Conservation (phyloP, 2,888 invertebrate species). For the Poecilobothrus nobilitatus region DNA sequence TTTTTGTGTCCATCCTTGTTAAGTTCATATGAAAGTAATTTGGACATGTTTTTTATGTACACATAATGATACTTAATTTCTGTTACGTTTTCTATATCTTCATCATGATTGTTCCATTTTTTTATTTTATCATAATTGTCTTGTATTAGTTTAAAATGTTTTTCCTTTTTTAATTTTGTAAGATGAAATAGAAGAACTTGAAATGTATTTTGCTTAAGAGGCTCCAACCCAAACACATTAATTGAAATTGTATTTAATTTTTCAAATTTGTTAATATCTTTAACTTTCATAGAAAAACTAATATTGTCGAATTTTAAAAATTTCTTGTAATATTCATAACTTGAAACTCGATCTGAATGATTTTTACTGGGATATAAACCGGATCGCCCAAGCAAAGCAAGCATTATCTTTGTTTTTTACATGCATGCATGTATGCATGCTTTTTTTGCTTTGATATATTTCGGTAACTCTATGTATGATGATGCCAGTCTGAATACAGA, state of each 20-base stretch:
- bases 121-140: neutral
- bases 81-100: neutral
- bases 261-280: neutral
- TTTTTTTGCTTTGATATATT: neutral
- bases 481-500: neutral
- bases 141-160: neutral
- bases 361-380: neutral
- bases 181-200: neutral
- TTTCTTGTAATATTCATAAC: neutral
- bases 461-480: constrained; percentile 7
- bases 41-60: neutral
- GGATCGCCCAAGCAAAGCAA: neutral
- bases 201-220: neutral
- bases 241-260: neutral
- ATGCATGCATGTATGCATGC: neutral
- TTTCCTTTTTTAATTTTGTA: neutral
- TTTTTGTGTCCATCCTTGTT: neutral
- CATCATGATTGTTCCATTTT: neutral
- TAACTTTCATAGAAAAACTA: neutral
- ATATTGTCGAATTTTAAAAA: neutral
- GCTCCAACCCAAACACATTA: neutral
- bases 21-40: neutral
- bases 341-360: neutral
- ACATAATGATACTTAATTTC: neutral
- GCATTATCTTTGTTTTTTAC: neutral